Evolutionary conservation across 2,888 invertebrate species (phyloP), one percentile per base, ranked within the genome.

Genomic region (Epinotia bilunana): DNA sequence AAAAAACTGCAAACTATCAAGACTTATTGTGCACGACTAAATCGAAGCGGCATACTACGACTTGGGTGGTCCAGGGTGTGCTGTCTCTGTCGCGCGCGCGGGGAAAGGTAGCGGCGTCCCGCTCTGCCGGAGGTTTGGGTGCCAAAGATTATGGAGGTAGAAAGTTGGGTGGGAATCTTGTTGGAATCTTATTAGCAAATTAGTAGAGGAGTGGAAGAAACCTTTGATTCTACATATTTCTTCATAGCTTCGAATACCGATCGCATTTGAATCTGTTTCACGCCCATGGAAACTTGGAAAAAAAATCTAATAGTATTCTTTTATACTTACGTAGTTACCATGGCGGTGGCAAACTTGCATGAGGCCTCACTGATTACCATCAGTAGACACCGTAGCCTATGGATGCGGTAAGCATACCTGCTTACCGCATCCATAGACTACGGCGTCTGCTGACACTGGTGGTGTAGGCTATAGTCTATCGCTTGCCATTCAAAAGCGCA

Each of bases 1-100:
- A 83, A 81, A 79, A 81, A 80, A 81, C 58, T 72, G 70, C 82
- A 83, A 89, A 91, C 80, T 83, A 92, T 91, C 92, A 92, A 91
- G 86, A 91, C 83, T 83, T 81, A 80, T 80, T 80, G 81, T 78
- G 77, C 84, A 81, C 79, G 83, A 81, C 85, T 80, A 85, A 84
- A 84, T 86, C 83, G 87, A 86, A 88, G 87, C 85, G 83, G 85
- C 87, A 91, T 91, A 87, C 91, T 83, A 53, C 78, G 46, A 89
- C 93, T 93, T 93, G 93, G 93, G 93, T 93, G 93, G 93, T 93
- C 93, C 84, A 78, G 73, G 65, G 76, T 63, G 20, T 20, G 55
- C 78, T n/a, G 65, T 88, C 87, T 77, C 83, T 43, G 71, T 87
- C 84, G 23, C 77, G 63, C 87, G 0, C 67, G 33, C 4, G 18